Evolutionary conservation across 2,888 invertebrate genomes (phyloP), one percentile per base, ranked within the genome.

Genomic region (Electrophaes corylata): DNA sequence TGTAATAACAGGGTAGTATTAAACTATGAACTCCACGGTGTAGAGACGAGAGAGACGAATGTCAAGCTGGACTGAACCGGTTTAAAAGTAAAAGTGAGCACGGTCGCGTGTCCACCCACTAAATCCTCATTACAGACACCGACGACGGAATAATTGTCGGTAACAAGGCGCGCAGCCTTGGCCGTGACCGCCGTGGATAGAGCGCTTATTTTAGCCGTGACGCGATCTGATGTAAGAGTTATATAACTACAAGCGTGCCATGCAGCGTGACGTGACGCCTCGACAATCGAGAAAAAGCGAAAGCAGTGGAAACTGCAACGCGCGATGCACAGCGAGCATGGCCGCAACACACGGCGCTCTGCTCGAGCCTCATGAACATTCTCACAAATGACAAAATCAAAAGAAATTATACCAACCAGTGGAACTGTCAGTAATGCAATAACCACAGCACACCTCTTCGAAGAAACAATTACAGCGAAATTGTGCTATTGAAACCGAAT

Each of bases 1-100:
- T 14, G 39, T 29, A 54, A 46, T 49, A 50, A 39, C 54, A 50
- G 64, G 62, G 60, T 62, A 31, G 55, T 47, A 37, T 47, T 60
- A 49, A 52, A 59, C 57, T 54, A 41, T 64, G 62, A 65, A 64
- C 62, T 64, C 55, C 37, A 53, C 62, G 64, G 68, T 37, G 10
- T 68, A 68, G 57, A 57, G 49, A 60, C 56, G 50, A 55, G 49
- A 49, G 65, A 71, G 75, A 75, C 78, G 79, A 83, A 88, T 88
- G 86, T 86, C 83, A 80, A 72, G 64, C 57, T 53, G 48, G 37
- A 45, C 12, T 66, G 62, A 79, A 88, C 90, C 88, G 84, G 88
- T 90, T 88, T 80, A 84, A 88, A 88, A 91, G 91, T 89, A 88
- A 91, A 89, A 90, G 90, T 88, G 80, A 81, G 75, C 80, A 75